Percentiles rank a stretch among this genome's conserved stretches.
Conservation (phyloP, 2,797 vertebrate species). For the Cyprinodon diabolis region DNA sequence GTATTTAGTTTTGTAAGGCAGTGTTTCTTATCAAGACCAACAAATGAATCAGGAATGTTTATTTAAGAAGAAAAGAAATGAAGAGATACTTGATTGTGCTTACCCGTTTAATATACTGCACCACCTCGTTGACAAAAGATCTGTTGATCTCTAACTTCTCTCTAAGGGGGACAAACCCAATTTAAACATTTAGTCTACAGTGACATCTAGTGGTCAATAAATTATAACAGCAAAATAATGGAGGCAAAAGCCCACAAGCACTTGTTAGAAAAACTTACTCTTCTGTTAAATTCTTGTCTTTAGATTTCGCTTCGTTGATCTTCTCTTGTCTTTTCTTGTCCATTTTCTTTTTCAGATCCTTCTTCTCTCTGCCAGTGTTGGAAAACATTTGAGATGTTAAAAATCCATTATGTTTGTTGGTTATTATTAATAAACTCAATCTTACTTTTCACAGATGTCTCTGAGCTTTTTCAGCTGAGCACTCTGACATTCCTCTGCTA, state of each 20-base stretch:
- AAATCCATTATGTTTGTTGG: not conserved
- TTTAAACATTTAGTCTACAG: slow-evolving; percentile 13
- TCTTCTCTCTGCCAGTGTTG: slow-evolving; percentile 87
- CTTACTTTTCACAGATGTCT: slow-evolving; percentile 96
- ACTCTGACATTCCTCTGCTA: slow-evolving; percentile 95
- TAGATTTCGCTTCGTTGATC: slow-evolving; percentile 94
- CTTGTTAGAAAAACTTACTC: slow-evolving; percentile 84
- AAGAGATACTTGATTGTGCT: slow-evolving; percentile 31
- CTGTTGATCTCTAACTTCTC: slow-evolving; percentile 98
- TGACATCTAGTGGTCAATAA: slow-evolving; percentile 64
- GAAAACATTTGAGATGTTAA: not conserved
- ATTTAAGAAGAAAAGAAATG: not conserved
- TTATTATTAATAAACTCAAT: too few relatives aligned
- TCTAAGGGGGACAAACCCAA: slow-evolving; percentile 68
- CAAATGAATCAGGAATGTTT: not conserved
- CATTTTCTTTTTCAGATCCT: slow-evolving; percentile 98
- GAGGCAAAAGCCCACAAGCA: not conserved
- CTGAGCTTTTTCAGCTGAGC: slow-evolving; percentile 94
- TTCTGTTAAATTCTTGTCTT: slow-evolving; percentile 94
- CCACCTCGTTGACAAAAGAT: slow-evolving; percentile 96
- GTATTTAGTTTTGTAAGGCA: too few relatives aligned
- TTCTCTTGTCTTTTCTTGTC: slow-evolving; percentile 97
- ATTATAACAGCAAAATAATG: not conserved
- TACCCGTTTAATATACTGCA: slow-evolving; percentile 97
- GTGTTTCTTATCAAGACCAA: not conserved